Evolutionary conservation across 2,113 vertebrate species (phyloP), one percentile per base, ranked within the genome.

Genomic region (Lamprotornis superbus): DNA sequence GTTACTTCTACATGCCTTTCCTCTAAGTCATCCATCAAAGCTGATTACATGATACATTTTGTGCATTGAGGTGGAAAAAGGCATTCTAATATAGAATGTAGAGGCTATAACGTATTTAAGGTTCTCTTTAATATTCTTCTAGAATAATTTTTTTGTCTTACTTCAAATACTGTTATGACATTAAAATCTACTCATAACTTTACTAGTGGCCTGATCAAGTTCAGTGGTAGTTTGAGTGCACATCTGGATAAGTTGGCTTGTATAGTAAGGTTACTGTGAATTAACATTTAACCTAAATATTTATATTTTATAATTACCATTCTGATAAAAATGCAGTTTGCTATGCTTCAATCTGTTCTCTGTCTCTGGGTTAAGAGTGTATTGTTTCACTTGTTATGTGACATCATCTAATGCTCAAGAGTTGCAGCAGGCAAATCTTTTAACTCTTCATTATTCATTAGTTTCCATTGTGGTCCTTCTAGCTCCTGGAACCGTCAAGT

Each of bases 361-460:
- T 78, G 15, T 57, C 55, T 65, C 65, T 80, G 46, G 7, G 10
- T 65, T 80, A 86, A 47, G 50, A 86, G 8, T 42, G 7, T 75
- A 35, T 49, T 63, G 28, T 84, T 91, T 92, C 52, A 47, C 10
- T 59, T 4, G 1, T 30, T 82, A n/a, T 0, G 0, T 64, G 71
- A 69, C 53, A 60, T 64, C 70, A 94, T 46, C 31, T 91, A 92
- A 86, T 76, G 40, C 57, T 80, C 65, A 65, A 76, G 46, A 80
- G 40, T 3, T 86, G 37, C 31, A 47, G 46, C n/a, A 89, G 37
- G 59, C 28, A 69, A 68, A 92, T 80, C 44, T 73, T 76, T 80
- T 80, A 89, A 69, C 68, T 95, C 76, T 83, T 93, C 56, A 39
- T 90, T 95, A 90, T 85, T 95, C 53, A 65, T 92, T 80, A 86